Conservation (phyloP, 1,140 invertebrate genomes). For the Eupeodes corollae region DNA sequence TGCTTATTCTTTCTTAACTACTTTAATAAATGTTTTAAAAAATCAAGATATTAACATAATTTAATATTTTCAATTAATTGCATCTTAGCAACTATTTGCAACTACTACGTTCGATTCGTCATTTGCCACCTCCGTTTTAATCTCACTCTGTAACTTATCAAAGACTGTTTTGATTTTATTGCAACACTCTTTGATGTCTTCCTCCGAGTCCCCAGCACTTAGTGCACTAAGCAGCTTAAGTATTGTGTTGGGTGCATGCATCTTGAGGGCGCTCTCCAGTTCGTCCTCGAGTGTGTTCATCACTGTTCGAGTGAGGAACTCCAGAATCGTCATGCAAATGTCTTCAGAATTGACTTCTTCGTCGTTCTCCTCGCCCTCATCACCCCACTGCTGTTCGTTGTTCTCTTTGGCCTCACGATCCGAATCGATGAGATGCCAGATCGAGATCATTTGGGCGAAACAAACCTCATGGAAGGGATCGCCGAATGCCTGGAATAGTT, state of each 20-base stretch:
- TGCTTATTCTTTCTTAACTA: too few species aligned
- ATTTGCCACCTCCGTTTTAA: too few species aligned
- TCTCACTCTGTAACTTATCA: too few species aligned
- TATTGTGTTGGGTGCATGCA: not conserved
- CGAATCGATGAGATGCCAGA: constrained; percentile 7
- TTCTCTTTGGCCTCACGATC: not conserved
- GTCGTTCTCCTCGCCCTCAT: not conserved
- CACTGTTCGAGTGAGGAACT: constrained; percentile 5
- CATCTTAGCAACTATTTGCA: too few species aligned
- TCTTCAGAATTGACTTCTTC: constrained; percentile 5
- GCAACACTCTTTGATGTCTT: constrained; percentile 4
- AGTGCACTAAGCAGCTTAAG: constrained; percentile 1
- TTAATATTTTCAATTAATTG: too few species aligned
- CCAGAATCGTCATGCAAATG: constrained; percentile 6
- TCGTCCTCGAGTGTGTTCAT: constrained; percentile 1
- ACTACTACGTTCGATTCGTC: too few species aligned
- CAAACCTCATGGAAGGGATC: constrained; percentile 12
- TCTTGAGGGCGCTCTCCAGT: not conserved
- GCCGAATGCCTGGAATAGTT: constrained; percentile 17
- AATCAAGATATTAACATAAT: too few species aligned
- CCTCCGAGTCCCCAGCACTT: not conserved
- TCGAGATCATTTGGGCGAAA: constrained; percentile 4
- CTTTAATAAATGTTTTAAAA: too few species aligned
- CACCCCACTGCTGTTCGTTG: not conserved
- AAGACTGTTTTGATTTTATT: not conserved